Conservation (phyloP, 2,797 vertebrate genomes). For the Psittacula echo region DNA sequence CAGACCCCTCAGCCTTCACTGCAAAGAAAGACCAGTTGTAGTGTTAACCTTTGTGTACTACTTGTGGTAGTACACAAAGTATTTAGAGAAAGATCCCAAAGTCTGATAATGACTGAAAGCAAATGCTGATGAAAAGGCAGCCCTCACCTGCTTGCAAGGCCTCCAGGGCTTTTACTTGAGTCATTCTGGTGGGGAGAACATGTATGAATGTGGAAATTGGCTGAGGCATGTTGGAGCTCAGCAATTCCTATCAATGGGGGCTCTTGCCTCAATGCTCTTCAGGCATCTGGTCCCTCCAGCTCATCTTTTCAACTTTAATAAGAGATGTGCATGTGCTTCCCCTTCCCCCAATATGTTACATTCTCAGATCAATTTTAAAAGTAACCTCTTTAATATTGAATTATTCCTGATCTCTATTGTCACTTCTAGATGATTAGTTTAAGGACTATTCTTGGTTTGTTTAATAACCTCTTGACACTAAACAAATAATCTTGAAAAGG, state of each 20-base stretch:
- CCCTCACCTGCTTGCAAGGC: background rate
- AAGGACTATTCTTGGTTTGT: conserved; percentile 76
- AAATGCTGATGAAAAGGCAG: background rate
- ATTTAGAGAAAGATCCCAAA: background rate
- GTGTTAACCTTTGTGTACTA: background rate
- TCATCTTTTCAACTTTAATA: conserved; percentile 14
- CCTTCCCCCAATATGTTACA: conserved; percentile 32
- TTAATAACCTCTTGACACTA: conserved; percentile 80
- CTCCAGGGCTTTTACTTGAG: background rate
- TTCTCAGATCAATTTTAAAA: conserved; percentile 67
- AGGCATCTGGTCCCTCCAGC: background rate
- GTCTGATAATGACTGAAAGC: background rate
- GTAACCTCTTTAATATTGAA: conserved; percentile 77
- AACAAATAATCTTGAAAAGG: conserved; percentile 78
- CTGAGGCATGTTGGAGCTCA: background rate
- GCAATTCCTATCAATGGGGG: accelerated
- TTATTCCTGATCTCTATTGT: conserved; percentile 62
- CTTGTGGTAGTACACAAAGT: accelerated
- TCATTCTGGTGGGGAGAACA: background rate
- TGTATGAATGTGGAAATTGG: background rate
- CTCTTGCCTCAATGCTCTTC: background rate
- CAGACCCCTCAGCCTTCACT: background rate
- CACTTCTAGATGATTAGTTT: conserved; percentile 74
- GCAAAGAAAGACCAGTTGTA: background rate
- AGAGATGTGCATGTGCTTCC: background rate